These are phyloP conservation scores for Littorina saxatilis DNA, from an alignment of 1,140 invertebrate species.

Conservation along the genomic window DNA sequence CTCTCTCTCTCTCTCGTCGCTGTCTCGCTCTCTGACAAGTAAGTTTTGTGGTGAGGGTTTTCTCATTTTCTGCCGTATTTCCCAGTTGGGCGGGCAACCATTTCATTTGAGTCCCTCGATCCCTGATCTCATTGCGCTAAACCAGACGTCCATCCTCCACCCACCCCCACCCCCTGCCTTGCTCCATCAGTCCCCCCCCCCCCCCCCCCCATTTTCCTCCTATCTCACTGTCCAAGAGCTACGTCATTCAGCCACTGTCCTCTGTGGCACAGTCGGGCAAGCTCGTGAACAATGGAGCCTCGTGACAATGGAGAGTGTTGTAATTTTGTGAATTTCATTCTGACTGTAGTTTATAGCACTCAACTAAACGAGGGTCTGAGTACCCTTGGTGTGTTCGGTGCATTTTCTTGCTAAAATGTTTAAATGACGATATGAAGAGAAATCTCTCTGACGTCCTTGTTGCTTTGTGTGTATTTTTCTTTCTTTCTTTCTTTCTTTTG, in stretches of 20 bases:
- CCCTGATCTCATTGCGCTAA: constrained; percentile 13
- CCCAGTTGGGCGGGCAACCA: neutral
- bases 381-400: too few species aligned
- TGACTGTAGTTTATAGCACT: too few species aligned
- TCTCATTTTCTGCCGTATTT: constrained; percentile 19
- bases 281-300: too few species aligned
- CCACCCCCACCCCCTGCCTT: neutral
- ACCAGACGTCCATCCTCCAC: neutral
- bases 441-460: neutral
- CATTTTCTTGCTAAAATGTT: too few species aligned
- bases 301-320: too few species aligned
- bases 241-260: too few species aligned
- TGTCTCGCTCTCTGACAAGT: neutral
- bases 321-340: too few species aligned
- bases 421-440: too few species aligned
- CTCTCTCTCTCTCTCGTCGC: neutral
- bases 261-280: too few species aligned
- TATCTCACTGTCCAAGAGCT: too few species aligned
- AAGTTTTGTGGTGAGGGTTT: neutral
- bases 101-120: constrained; percentile 5
- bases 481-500: neutral
- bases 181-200: neutral
- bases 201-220: neutral
- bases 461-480: neutral
- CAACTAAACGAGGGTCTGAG: too few species aligned